Evolutionary conservation across 2,888 invertebrate genomes (phyloP), one percentile per base, ranked within the genome.

Genomic region (Sinopyrophorus schimmeli): DNA sequence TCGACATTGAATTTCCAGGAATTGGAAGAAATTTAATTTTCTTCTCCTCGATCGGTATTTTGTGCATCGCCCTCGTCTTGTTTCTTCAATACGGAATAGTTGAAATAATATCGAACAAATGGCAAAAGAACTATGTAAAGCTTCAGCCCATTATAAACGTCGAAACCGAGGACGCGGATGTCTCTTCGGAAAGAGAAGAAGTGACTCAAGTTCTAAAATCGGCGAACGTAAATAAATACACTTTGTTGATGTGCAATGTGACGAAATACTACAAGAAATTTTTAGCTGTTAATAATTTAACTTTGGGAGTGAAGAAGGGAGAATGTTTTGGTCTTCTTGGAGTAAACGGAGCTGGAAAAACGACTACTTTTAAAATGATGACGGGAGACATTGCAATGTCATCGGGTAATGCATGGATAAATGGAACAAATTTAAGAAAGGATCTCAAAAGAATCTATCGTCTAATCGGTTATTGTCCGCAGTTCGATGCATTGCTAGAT

Each of bases 311-410:
- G n/a, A 78, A 77, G 34, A 21, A 49, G 67, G 84, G 86, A 4
- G 90, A 90, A 72, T 89, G 89, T 62, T 89, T 90, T 64, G 90
- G 89, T 1, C 73, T 90, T 9, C 73, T 90, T 37, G 60, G 92
- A 1, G 84, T 90, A 0, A 92, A 92, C 68, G 92, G 92, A 5
- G 91, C 92, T 2, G 92, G 92, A 0, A 92, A 92, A 71, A 91
- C 90, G 0, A 84, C 86, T 1, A 92, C 93, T 0, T 95, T 95
- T 69, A 89, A 88, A 74, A 91, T 92, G 87, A 74, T 93, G 61
- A 92, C 92, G n/a, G 92, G 93, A 0, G 92, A 91, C 65, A 86
- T 86, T 63, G 70, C 73, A 2, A 80, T 88, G 5, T 81, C 85
- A 0, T 77, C 77, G 40, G 91, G 92, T 0, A 80, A 84, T 37